Conservation (phyloP, 2,888 invertebrate species). For the Lithodes maja region DNA sequence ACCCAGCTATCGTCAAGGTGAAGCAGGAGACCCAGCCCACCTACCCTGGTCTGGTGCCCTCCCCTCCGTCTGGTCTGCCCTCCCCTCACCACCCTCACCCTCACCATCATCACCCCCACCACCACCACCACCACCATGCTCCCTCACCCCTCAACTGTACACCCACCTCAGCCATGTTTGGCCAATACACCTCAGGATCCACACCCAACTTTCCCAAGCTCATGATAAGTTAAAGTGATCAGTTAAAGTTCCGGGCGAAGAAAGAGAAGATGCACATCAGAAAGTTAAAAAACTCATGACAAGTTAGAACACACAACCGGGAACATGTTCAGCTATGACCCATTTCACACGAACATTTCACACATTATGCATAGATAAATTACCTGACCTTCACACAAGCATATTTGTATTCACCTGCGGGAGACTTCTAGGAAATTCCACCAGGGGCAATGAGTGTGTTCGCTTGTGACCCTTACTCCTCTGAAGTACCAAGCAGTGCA, state of each 20-base stretch:
- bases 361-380: background rate
- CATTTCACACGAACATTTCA: too few relatives aligned
- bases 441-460: too few relatives aligned
- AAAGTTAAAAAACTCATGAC: too few relatives aligned
- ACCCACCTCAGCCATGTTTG: constrained; percentile 2
- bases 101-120: constrained; percentile 46
- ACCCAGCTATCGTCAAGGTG: constrained; percentile 53
- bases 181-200: constrained; percentile 24
- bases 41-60: constrained; percentile 25
- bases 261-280: background rate
- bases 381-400: background rate
- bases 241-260: background rate
- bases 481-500: too few relatives aligned
- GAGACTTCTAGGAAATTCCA: too few relatives aligned
- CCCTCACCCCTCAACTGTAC: constrained; percentile 35
- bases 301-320: too few relatives aligned
- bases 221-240: constrained; percentile 31
- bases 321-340: too few relatives aligned
- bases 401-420: too few relatives aligned
- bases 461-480: too few relatives aligned
- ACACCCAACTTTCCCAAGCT: constrained; percentile 35
- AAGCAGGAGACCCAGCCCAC: constrained; percentile 55
- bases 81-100: constrained; percentile 44
- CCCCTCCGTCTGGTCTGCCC: constrained; percentile 42
- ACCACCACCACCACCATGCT: constrained; percentile 48